Conservation (phyloP, 2,797 vertebrate genomes). For the Amniataba percoides region DNA sequence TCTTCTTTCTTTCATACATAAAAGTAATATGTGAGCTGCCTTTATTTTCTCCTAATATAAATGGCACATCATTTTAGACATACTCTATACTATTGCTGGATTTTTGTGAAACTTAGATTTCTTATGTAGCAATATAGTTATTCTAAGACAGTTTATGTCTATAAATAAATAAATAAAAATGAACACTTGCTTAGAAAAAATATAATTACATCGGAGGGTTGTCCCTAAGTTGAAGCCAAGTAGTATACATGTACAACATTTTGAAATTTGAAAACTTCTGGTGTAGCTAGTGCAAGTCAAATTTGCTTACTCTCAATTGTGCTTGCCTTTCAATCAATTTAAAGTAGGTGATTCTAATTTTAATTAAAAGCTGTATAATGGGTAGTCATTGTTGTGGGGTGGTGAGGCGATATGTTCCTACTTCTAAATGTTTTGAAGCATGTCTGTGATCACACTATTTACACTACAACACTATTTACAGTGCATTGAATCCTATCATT, state of each 20-base stretch:
- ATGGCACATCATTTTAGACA: conserved; percentile 18
- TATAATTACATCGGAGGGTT: conserved; percentile 2
- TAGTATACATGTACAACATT: conserved; percentile 11
- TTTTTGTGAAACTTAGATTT: conserved; percentile 27
- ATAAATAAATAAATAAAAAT: conserved; percentile 41
- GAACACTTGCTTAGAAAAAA: conserved; percentile 29
- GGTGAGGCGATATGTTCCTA: conserved; percentile 7
- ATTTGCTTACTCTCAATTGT: neutral
- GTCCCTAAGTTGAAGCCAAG: conserved; percentile 1
- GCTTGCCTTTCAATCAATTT: conserved; percentile 15
- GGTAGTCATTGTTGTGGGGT: neutral
- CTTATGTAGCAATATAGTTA: conserved; percentile 8
- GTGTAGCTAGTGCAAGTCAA: conserved; percentile 17
- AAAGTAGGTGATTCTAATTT: conserved; percentile 12
- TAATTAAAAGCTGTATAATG: neutral
- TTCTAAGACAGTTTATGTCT: conserved; percentile 14
- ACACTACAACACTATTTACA: neutral
- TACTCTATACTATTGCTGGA: conserved; percentile 16
- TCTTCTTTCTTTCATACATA: conserved; percentile 53
- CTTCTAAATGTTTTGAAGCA: neutral
- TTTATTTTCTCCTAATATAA: conserved; percentile 8
- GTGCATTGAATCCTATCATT: neutral
- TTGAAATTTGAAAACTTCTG: conserved; percentile 9
- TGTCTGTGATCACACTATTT: neutral
- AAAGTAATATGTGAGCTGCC: conserved; percentile 29